Conservation (phyloP, 1,140 invertebrate genomes). For the Arion vulgaris region DNA sequence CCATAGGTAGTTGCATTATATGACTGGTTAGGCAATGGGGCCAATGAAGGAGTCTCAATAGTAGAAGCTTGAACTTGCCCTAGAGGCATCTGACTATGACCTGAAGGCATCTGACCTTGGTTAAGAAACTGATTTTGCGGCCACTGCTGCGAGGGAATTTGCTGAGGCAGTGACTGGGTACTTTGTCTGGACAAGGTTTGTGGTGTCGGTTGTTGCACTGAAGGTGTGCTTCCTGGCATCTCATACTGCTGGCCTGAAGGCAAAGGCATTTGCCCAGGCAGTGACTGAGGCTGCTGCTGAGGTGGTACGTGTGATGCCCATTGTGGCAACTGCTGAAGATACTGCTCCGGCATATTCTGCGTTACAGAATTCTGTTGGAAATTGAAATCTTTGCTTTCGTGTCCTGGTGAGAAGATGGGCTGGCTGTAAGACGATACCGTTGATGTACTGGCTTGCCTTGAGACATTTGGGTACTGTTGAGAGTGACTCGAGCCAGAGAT, state of each 20-base stretch:
- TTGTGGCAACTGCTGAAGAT: constrained; percentile 1
- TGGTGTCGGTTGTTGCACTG: background rate
- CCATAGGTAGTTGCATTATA: background rate
- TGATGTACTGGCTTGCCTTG: constrained; percentile 41
- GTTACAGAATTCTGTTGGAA: constrained; percentile 31
- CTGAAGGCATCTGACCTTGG: background rate
- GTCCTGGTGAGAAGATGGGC: constrained; percentile 52
- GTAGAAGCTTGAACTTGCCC: background rate
- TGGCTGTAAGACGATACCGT: constrained; percentile 51
- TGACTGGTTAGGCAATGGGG: background rate
- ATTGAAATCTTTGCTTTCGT: background rate
- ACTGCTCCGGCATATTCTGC: background rate
- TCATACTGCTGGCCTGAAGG: background rate
- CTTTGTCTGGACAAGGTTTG: background rate
- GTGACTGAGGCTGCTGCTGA: constrained; percentile 24
- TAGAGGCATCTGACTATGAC: background rate
- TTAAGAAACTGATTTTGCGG: background rate
- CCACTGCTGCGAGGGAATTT: background rate
- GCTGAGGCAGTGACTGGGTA: background rate
- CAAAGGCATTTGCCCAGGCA: background rate
- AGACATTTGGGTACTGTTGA: background rate
- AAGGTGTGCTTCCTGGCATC: background rate
- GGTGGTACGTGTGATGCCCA: background rate
- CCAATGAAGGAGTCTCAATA: background rate
- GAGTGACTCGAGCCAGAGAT: background rate